A percentile compares a stretch with the other conserved stretches of the same genome.
phyloP scores from a whole-genome alignment of 2,797 vertebrate genomes.

The Acrocephalus scirpaceus region DNA sequence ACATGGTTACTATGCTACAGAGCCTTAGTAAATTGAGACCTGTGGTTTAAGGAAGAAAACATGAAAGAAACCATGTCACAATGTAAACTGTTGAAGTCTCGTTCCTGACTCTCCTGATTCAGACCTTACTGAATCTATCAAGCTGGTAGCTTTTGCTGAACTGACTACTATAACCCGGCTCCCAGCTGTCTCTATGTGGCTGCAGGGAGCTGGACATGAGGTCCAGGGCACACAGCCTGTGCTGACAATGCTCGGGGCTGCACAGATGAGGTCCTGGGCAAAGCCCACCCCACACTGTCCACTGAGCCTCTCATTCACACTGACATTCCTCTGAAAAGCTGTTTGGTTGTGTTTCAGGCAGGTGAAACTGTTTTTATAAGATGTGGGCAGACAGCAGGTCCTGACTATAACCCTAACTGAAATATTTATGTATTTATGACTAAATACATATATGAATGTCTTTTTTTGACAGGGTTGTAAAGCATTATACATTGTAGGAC shows the following conservation, averaged over 20 bases:
- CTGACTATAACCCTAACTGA: background rate
- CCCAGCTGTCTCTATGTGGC: fast-evolving
- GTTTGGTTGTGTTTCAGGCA: background rate
- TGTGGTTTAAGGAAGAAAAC: background rate
- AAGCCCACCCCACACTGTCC: fast-evolving
- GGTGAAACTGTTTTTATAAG: background rate
- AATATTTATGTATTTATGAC: background rate
- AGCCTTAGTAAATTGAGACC: background rate
- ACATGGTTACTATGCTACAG: background rate
- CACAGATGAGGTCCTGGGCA: fast-evolving
- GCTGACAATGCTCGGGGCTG: fast-evolving
- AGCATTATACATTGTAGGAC: background rate
- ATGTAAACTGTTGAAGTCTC: background rate
- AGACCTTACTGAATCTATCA: background rate
- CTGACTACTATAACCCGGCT: background rate
- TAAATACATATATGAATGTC: background rate
- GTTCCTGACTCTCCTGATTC: background rate
- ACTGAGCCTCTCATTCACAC: background rate
- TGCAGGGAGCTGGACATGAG: fast-evolving
- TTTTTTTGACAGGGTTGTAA: background rate
- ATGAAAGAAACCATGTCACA: background rate
- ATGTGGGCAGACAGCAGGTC: background rate
- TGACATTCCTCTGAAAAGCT: background rate
- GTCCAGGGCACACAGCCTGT: fast-evolving
- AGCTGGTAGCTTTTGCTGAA: background rate